Percentiles rank a stretch among this genome's conserved stretches.
Conservation (phyloP, 35 echinoderm and acorn worm species). For the Amphiura filiformis region DNA sequence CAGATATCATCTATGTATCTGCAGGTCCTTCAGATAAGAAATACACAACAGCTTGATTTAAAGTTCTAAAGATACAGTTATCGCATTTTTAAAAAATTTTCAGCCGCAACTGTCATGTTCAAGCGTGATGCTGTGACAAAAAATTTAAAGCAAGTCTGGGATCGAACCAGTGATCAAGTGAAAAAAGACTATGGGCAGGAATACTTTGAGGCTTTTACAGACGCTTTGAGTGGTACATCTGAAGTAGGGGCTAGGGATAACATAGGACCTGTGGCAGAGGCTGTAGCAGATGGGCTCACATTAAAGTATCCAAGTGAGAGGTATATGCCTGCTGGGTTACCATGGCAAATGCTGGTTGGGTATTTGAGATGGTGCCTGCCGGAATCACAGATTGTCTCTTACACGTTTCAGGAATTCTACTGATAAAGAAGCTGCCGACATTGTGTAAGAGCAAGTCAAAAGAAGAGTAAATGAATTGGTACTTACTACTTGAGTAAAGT, state of each 20-base stretch:
- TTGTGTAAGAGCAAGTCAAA: neutral
- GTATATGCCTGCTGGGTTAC: neutral
- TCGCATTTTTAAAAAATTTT: no score
- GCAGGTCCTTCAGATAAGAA: no score
- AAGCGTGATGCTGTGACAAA: constrained; percentile 17
- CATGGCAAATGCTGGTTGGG: neutral
- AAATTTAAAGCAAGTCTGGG: constrained; percentile 10
- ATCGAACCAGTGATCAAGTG: constrained; percentile 19
- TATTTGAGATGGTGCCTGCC: neutral
- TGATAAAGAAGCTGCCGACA: neutral
- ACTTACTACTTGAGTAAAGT: no score
- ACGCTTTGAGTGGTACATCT: neutral
- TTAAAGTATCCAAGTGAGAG: neutral
- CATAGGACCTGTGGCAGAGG: neutral
- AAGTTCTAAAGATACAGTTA: no score
- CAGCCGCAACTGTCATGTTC: constrained; percentile 48
- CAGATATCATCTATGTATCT: no score
- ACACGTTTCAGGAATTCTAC: neutral
- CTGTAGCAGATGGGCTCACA: neutral
- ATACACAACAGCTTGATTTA: no score
- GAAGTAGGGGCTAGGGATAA: no score
- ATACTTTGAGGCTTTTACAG: constrained; percentile 27
- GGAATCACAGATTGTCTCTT: neutral
- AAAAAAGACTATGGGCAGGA: constrained; percentile 55
- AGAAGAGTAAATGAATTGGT: neutral